phyloP scores from a whole-genome alignment of 2,113 vertebrate genomes.

The Syngnathus floridae region DNA sequence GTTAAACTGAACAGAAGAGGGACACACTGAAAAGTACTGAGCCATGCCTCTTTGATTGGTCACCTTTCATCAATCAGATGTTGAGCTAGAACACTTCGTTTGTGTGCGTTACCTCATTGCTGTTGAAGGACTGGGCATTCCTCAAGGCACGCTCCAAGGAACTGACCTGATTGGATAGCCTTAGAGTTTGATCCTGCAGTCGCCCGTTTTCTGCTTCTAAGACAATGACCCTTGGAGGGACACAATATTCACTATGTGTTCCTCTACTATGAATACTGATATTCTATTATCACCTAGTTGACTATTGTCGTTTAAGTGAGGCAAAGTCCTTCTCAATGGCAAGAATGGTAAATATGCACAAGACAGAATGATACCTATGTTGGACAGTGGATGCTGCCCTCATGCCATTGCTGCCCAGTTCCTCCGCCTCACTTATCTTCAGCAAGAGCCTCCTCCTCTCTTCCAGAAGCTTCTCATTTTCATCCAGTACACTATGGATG shows the following conservation, averaged over 20 bases:
- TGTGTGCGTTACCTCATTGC: conserved; percentile 68
- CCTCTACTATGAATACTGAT: not conserved
- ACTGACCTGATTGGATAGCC: conserved; percentile 69
- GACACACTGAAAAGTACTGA: not conserved
- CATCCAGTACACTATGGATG: conserved; percentile 72
- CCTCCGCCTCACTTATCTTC: conserved; percentile 78
- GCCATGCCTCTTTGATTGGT: not conserved
- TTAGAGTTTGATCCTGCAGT: conserved; percentile 76
- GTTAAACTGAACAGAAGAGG: not conserved
- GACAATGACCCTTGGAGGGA: conserved; percentile 68
- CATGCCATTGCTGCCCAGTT: conserved; percentile 66
- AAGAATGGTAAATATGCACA: not conserved
- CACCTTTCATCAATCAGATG: not conserved
- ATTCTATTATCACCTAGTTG: not conserved
- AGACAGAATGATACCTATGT: conserved; percentile 70
- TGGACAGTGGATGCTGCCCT: conserved; percentile 64
- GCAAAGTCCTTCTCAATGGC: not conserved
- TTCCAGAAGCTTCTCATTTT: conserved; percentile 81
- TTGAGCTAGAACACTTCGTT: not conserved
- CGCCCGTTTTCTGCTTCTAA: conserved; percentile 80
- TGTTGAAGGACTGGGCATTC: conserved; percentile 65
- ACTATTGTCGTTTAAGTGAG: not conserved
- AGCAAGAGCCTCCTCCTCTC: conserved; percentile 78
- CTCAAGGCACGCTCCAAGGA: conserved; percentile 67
- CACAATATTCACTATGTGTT: not conserved